Base-by-base conservation (phyloP, 1,140 invertebrate genomes). In the Brachionus rubens region DNA sequence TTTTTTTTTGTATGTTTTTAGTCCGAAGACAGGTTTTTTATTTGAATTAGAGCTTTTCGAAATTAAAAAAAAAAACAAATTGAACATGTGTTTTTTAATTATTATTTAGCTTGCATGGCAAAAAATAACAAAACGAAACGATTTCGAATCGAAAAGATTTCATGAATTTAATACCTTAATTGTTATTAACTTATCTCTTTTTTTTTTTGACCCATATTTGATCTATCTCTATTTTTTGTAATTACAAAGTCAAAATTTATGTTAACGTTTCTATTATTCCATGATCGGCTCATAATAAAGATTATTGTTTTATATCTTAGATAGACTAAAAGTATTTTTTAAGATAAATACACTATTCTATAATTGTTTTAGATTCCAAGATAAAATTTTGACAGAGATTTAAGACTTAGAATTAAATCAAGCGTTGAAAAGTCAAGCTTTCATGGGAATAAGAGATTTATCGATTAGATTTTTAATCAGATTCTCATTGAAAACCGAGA, bases 381-480 rank as follows among this genome's bases (percentile, higher is more conserved):
- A 36, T 36, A 36, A 36, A 36, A 36, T 36, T 36, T 36, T 36
- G 33, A 36, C 33, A 36, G 33, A 36, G 33, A 36, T 36, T 36
- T 36, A 36, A 36, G 9, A 9, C 33, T 36, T 36, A 5, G 9
- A 7, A 46, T 46, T 65, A 65, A 46, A 65, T 65, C 59, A 65
- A 43, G 59, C 59, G 59, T 43, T 43, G 28, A 59, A 65, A 36
- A 36, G 33, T 21, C 36, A 4, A 41, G 30, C 41, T 65, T 43
- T 65, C 59, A 65, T 65, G 59, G 59, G 59, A 65, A 65, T 65
- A 24, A 14, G 21, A 65, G 33, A 36, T 36, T 65, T 65, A 36
- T 65, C 19, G 59, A 65, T 41, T 43, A 65, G 43, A 65, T 24
- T 43, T 24, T 65, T 41, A 43, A 65, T 65, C 59, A 65, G 59